Percentiles rank a stretch among this genome's conserved stretches.
Conservation (phyloP, 1,140 invertebrate species). For the Ceratoteleas bidentatus region DNA sequence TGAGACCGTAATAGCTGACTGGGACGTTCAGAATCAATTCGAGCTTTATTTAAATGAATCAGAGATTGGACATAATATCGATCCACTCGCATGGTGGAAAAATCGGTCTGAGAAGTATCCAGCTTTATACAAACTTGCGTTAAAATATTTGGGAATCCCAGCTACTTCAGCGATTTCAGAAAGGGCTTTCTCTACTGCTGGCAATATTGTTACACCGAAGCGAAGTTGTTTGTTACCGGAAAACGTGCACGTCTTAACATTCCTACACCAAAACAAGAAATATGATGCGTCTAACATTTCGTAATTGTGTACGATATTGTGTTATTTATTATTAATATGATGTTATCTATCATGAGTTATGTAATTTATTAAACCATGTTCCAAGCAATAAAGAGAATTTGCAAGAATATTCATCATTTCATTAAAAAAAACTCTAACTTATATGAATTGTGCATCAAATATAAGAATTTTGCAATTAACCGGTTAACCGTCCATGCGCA, state of each 20-base stretch:
- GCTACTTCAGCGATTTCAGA: not conserved
- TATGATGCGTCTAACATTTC: no score
- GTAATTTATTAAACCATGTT: no score
- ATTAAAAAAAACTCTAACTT: not conserved
- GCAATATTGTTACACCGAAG: not conserved
- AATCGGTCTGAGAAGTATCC: not conserved
- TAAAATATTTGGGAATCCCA: not conserved
- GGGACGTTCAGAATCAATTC: not conserved
- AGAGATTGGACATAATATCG: not conserved
- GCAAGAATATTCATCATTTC: not conserved
- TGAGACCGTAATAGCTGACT: not conserved
- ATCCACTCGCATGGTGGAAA: not conserved
- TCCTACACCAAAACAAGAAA: not conserved
- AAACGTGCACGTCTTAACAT: not conserved
- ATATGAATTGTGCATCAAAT: not conserved
- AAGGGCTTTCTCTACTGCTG: not conserved
- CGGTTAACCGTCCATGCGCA: not conserved
- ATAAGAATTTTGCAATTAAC: not conserved
- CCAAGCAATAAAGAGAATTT: not conserved
- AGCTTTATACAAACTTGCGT: not conserved
- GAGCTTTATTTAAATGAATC: not conserved
- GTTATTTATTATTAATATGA: not conserved
- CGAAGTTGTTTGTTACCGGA: not conserved
- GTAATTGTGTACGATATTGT: not conserved
- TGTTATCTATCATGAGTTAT: no score